Base-by-base conservation (phyloP, 2,797 vertebrate genomes). In the Onychomys torridus region DNA sequence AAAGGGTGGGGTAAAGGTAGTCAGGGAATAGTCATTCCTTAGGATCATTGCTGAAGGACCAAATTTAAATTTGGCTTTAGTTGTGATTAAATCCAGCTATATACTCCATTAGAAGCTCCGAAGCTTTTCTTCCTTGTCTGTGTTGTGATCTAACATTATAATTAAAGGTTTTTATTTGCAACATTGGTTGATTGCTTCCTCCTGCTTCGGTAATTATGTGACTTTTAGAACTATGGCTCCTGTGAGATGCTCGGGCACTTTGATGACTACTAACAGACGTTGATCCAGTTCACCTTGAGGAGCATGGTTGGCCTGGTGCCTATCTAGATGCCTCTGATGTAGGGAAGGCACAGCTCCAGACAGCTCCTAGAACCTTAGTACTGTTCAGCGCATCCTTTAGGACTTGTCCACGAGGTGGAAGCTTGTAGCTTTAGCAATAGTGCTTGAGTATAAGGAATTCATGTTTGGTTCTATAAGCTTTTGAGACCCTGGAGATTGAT, bases 21-120 rank as follows among this genome's bases (percentile, higher is more conserved):
- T 65, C 59, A 84, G 71, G 67, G 16, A 52, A 37, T 94, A 11
- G 16, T 32, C 14, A 6, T 76, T 92, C 82, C 19, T 89, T 93
- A n/a, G 46, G n/a, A 25, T 78, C 37, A 29, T 61, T 73, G 69
- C 79, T 93, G 27, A 91, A 90, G 77, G 77, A 61, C n/a, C 61
- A 46, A 8, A 77, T 95, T 81, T 12, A 81, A 78, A 57, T 84
- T 83, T 86, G 78, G 61, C 73, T 95, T 87, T 59, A 75, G 67
- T 87, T 88, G 93, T 88, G 77, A 92, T 90, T 69, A 85, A 95
- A 89, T 92, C 14, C 21, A 93, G 49, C 75, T 78, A 63, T 10
- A 73, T 77, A 25, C 85, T 89, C 19, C 32, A 81, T 90, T 77
- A 81, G 17, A 82, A 12, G 75, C 82, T 88, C 89, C 65, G 16